These are phyloP conservation scores for Crossocerus cetratus DNA, from an alignment of 2,888 invertebrate species.

Conservation along the genomic window DNA sequence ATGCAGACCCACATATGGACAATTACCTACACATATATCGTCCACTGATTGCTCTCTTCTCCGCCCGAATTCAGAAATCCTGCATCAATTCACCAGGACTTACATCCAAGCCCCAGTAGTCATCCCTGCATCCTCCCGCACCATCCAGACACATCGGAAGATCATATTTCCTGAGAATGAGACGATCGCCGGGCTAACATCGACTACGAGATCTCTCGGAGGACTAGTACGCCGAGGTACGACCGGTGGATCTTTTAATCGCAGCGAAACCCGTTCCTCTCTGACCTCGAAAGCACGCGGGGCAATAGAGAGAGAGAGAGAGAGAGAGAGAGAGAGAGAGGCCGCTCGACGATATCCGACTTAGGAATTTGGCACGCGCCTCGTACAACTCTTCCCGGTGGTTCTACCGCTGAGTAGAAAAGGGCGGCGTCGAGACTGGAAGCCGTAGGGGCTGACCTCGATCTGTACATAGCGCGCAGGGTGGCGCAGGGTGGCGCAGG, in stretches of 20 bases:
- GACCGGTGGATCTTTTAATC: constrained; percentile 14
- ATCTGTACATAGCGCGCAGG: background rate
- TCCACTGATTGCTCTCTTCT: background rate
- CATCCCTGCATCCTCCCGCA: background rate
- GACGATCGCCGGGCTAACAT: no score
- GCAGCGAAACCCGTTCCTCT: constrained; percentile 50
- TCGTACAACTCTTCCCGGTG: constrained; percentile 12
- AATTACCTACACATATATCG: constrained; percentile 22
- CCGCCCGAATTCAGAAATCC: constrained; percentile 39
- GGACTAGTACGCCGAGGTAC: no score
- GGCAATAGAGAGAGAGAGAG: constrained; percentile 43
- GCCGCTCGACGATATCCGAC: constrained; percentile 26
- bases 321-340: constrained; percentile 42
- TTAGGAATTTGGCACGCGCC: constrained; percentile 57
- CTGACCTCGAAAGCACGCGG: constrained; percentile 51
- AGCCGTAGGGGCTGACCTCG: constrained; percentile 26
- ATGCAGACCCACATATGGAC: constrained; percentile 46
- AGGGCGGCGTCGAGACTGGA: no score
- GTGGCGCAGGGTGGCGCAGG: background rate
- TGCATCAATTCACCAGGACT: constrained; percentile 23
- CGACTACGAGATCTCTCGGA: no score
- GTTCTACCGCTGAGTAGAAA: no score
- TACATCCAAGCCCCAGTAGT: constrained; percentile 1
- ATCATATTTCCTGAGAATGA: no score
- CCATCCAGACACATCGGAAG: constrained; percentile 5